Conservation (phyloP, 2,888 invertebrate genomes). For the Mactromeris polynyma region DNA sequence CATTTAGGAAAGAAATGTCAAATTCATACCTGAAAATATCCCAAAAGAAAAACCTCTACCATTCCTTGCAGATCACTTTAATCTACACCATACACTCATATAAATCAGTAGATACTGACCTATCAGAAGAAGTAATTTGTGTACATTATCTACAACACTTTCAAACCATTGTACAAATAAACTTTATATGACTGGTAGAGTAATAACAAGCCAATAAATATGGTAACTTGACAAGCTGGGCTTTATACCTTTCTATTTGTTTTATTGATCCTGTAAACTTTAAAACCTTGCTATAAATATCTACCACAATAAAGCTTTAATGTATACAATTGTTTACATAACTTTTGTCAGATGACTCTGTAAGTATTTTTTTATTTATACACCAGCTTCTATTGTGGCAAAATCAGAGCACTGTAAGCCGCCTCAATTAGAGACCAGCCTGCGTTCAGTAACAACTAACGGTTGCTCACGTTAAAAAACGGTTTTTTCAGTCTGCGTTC, state of each 20-base stretch:
- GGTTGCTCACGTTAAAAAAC: too few relatives aligned
- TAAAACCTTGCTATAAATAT: not conserved
- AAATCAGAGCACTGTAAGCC: too few relatives aligned
- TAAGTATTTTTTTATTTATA: slow-evolving; percentile 1
- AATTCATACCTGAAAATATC: slow-evolving; percentile 11
- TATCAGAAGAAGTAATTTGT: not conserved
- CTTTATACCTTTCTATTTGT: slow-evolving; percentile 33
- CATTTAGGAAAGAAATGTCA: not conserved
- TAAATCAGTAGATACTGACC: slow-evolving; percentile 20
- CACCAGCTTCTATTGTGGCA: not conserved
- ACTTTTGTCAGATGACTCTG: not conserved
- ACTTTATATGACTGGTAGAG: slow-evolving; percentile 15
- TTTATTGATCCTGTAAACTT: slow-evolving; percentile 27
- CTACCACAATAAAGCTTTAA: slow-evolving; percentile 10
- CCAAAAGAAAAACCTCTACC: slow-evolving; percentile 3
- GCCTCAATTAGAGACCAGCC: too few relatives aligned
- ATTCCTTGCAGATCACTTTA: not conserved
- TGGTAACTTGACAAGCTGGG: slow-evolving; percentile 16
- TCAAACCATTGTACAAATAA: slow-evolving; percentile 41
- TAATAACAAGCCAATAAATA: slow-evolving; percentile 46
- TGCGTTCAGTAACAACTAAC: too few relatives aligned
- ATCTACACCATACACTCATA: not conserved
- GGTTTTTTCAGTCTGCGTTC: too few relatives aligned
- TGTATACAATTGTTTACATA: slow-evolving; percentile 6
- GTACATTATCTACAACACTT: slow-evolving; percentile 7